Base-by-base conservation (phyloP, 2,797 vertebrate species). In the Pempheris klunzingeri region DNA sequence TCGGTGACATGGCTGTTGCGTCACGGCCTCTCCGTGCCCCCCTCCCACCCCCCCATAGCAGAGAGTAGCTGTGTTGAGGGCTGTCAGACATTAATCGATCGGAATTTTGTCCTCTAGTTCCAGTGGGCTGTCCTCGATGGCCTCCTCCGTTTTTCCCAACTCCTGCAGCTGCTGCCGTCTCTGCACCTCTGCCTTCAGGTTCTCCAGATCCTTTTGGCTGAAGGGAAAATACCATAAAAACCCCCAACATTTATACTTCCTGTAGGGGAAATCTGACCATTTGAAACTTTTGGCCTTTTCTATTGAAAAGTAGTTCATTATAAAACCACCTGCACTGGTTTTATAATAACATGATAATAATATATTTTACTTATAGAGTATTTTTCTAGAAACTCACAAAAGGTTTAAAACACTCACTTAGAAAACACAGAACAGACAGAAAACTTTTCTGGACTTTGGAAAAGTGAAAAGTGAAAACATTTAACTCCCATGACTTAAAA, bases 181-280 rank as follows among this genome's bases (percentile, higher is more conserved):
- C 77, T 99, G 97, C 64, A 99, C 98, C 89, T 99, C 98, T 0
- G 97, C 98, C 88, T 98, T 99, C 88, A 99, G 95, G 88, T 97
- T 99, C 92, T 99, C 98, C 94, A 99, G 92, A 92, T 99, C 98
- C 91, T 98, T 99, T 96, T 98, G 98, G 93, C 98, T 99, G 79
- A 50, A 74, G 81, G 28, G 6, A 4, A 34, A 60, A 73, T 2
- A 77, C 12, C 17, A 36, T 9, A 18, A 8, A 30, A 15, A n/a
- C n/a, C n/a, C n/a, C n/a, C n/a, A 43, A 53, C 15, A 32, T 8
- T 26, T 7, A 2, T n/a, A 63, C 3, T 59, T 59, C 43, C 12
- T 11, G 3, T 32, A 4, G 17, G 58, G 13, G 3, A 50, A 5
- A 54, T 49, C 43, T 34, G 20, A 53, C 14, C 32, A 55, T 22